These are phyloP conservation scores for Podiceps cristatus DNA, from an alignment of 2,113 vertebrate species.

Conservation along the genomic window DNA sequence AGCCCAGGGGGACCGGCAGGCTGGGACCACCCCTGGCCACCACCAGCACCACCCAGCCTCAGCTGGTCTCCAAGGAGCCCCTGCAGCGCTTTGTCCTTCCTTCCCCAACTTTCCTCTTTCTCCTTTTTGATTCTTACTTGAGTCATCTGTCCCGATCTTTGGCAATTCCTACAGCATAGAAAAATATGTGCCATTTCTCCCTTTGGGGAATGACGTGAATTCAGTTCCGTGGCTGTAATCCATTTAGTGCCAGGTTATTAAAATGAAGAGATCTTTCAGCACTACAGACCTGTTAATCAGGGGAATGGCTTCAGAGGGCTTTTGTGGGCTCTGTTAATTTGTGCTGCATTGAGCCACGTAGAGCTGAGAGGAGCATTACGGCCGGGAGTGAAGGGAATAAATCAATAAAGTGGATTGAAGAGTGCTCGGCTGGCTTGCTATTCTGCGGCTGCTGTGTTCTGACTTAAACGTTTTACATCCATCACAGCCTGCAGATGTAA, in stretches of 20 bases:
- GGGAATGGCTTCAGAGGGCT: constrained; percentile 61
- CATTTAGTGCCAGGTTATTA: constrained; percentile 63
- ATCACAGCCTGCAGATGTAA: constrained; percentile 26
- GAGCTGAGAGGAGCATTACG: constrained; percentile 50
- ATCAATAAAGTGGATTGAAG: constrained; percentile 42
- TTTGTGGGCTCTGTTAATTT: constrained; percentile 64
- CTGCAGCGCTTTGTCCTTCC: neutral
- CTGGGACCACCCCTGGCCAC: neutral
- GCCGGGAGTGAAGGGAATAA: constrained; percentile 30
- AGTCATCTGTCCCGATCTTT: constrained; percentile 13
- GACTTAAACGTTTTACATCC: constrained; percentile 50
- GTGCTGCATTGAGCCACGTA: constrained; percentile 31
- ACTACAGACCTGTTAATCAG: constrained; percentile 60
- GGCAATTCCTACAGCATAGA: neutral
- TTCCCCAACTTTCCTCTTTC: neutral
- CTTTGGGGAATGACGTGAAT: constrained; percentile 11
- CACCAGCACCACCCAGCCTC: neutral
- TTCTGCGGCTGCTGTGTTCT: neutral
- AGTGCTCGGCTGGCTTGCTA: constrained; percentile 34
- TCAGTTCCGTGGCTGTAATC: constrained; percentile 20
- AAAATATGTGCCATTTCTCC: constrained; percentile 32
- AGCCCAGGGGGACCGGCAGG: no score
- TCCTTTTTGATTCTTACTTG: neutral
- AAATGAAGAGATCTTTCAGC: constrained; percentile 67
- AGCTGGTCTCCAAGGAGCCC: neutral